Conservation (phyloP, 1,140 invertebrate genomes). For the Lepidotrigona ventralis region DNA sequence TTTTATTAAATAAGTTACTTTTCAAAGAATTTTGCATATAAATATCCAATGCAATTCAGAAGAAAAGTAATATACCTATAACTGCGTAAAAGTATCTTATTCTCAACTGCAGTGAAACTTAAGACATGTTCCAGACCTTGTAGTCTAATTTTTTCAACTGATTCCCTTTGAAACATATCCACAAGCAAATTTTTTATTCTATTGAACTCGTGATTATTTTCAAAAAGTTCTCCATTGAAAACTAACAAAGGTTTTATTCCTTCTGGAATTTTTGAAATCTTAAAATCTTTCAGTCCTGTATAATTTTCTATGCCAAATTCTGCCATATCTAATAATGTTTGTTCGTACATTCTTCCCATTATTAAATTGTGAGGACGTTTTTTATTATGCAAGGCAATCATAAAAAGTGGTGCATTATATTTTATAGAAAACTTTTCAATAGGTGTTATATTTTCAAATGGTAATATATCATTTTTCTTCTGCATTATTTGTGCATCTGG, state of each 20-base stretch:
- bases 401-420: constrained; percentile 93
- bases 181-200: constrained; percentile 93
- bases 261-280: constrained; percentile 87
- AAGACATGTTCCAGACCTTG: constrained; percentile 96
- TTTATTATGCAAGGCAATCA: constrained; percentile 94
- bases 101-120: constrained; percentile 91
- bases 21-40: not conserved
- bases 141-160: constrained; percentile 89
- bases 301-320: constrained; percentile 95
- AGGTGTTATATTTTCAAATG: constrained; percentile 91
- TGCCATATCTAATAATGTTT: constrained; percentile 96
- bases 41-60: not conserved
- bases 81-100: constrained; percentile 91
- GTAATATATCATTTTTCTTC: constrained; percentile 91
- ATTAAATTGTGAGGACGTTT: constrained; percentile 97
- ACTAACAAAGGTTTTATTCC: constrained; percentile 95
- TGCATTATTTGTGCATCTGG: constrained; percentile 88
- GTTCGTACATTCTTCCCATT: constrained; percentile 93
- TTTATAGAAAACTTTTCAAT: constrained; percentile 93
- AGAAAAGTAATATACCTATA: constrained; percentile 83
- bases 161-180: constrained; percentile 96
- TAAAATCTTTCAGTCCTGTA: constrained; percentile 89
- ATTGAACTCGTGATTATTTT: constrained; percentile 88
- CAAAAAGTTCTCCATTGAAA: constrained; percentile 96
- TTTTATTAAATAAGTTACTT: not conserved